Base-by-base conservation (phyloP, 2,113 vertebrate species). In the Morone saxatilis region DNA sequence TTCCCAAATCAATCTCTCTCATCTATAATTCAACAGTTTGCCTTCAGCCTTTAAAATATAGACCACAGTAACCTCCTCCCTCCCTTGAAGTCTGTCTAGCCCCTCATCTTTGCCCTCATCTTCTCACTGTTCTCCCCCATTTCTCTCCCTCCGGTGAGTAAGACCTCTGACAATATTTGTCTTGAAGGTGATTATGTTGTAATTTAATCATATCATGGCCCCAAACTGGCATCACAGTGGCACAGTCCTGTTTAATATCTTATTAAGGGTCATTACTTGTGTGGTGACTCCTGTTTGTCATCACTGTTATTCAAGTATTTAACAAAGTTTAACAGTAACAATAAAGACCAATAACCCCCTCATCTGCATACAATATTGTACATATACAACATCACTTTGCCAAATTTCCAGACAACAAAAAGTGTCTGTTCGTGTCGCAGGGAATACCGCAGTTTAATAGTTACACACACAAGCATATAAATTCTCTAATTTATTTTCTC, bases 21-120 rank as follows among this genome's bases (percentile, higher is more conserved):
- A 94, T 94, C 92, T 93, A 93, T 94, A 93, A 94, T 94, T 94
- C 92, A 94, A 86, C 91, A 94, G 91, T 92, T 91, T 93, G 90
- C 90, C 90, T 93, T 93, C 89, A 93, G 90, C 92, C 92, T 90
- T 92, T 94, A 93, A 91, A 93, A 92, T 89, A 92, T 89, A 93
- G 91, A 93, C 92, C 88, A 86, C 83, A 88, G 89, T 85, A 86
- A 90, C 91, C 89, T 87, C 92, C 80, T 87, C 81, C 85, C 69
- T 87, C 67, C 61, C 77, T 78, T 74, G 3, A 56, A 73, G 88
- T 86, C 85, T 85, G 74, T 84, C 78, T 78, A 20, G 54, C 75
- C 81, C 50, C 71, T 80, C 76, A 66, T 86, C 71, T 83, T 40
- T 66, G 43, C 71, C 65, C 66, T 76, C 71, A 50, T 51, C 78